Base-by-base conservation (phyloP, 2,888 invertebrate genomes). In the Lycocerus yunnanus region DNA sequence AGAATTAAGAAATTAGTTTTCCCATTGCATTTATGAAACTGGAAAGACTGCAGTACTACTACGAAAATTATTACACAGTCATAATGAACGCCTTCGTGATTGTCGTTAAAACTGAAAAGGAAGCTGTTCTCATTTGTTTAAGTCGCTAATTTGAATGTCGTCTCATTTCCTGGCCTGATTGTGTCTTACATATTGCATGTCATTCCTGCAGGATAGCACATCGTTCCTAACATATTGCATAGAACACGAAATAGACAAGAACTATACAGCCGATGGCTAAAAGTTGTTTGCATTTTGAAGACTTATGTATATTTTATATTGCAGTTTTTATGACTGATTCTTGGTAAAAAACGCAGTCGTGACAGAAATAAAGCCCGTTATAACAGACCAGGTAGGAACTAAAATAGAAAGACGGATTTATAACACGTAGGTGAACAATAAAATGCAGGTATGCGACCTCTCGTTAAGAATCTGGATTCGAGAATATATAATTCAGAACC, bases 111-210 rank as follows among this genome's bases (percentile, higher is more conserved):
- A 43, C 11, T 67, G 67, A 16, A 67, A 18, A 58, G 43, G 67
- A 16, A 66, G 60, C 14, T 68, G 65, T 67, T 58, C 71, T 73
- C 75, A 81, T 83, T 83, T 84, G 82, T 83, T 84, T 82, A 82
- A 79, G 80, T 77, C 78, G 77, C 77, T 81, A 81, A 84, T 84
- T 82, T 86, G 83, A 86, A 86, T 85, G 83, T 84, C 80, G 81
- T 81, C 84, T 85, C 86, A 85, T 85, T 85, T 85, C 82, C 84
- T 80, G 80, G 80, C 76, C 80, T 83, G 83, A 84, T 84, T 84
- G 82, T 84, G 81, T 80, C 78, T 81, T 84, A 83, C 82, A 83
- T 84, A 82, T 84, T 81, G 81, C 80, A 82, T 81, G 81, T 65
- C 27, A 59, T 59, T 15, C 43, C 63, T 66, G 72, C 65, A 24